phyloP scores from a whole-genome alignment of 2,888 invertebrate genomes.

The Pomacea canaliculata region DNA sequence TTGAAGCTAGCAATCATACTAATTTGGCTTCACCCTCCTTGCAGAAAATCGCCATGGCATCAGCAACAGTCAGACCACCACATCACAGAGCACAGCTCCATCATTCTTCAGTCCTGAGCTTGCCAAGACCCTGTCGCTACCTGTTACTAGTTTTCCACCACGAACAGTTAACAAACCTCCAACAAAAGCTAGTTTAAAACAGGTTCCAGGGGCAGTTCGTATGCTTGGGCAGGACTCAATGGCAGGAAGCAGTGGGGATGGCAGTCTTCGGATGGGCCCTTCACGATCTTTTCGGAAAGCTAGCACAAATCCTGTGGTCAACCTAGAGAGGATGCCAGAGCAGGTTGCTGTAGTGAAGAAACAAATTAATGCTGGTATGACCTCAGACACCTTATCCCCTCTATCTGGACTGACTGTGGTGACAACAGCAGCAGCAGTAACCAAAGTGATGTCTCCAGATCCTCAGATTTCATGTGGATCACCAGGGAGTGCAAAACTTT shows the following conservation, averaged over 20 bases:
- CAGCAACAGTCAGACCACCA: slow-evolving; percentile 23
- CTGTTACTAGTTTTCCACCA: slow-evolving; percentile 17
- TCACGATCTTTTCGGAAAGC: slow-evolving; percentile 39
- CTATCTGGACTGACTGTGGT: background rate
- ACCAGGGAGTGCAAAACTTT: slow-evolving; percentile 3
- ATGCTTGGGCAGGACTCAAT: slow-evolving; percentile 5
- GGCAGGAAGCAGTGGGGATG: background rate
- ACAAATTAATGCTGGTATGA: slow-evolving; percentile 28
- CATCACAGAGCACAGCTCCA: slow-evolving; percentile 16
- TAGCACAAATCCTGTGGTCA: slow-evolving; percentile 64
- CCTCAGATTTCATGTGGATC: background rate
- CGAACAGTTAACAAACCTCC: slow-evolving; percentile 31
- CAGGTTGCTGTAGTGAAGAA: slow-evolving; percentile 28
- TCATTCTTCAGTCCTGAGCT: slow-evolving; percentile 32
- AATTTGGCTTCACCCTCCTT: background rate
- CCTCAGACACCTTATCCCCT: slow-evolving; percentile 3
- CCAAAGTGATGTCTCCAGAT: background rate
- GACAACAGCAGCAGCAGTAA: background rate
- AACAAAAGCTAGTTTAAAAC: slow-evolving; percentile 58
- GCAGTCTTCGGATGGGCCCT: slow-evolving; percentile 8
- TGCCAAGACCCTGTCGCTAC: slow-evolving; percentile 31
- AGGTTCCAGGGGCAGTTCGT: slow-evolving; percentile 50
- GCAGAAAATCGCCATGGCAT: slow-evolving; percentile 40
- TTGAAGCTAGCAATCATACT: too few relatives aligned
- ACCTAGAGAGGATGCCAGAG: slow-evolving; percentile 65